Percentiles rank a stretch among this genome's conserved stretches.
These are phyloP conservation scores for Clarias macrocephalus DNA, from an alignment of 2,113 vertebrate genomes.

Conservation along the genomic window DNA sequence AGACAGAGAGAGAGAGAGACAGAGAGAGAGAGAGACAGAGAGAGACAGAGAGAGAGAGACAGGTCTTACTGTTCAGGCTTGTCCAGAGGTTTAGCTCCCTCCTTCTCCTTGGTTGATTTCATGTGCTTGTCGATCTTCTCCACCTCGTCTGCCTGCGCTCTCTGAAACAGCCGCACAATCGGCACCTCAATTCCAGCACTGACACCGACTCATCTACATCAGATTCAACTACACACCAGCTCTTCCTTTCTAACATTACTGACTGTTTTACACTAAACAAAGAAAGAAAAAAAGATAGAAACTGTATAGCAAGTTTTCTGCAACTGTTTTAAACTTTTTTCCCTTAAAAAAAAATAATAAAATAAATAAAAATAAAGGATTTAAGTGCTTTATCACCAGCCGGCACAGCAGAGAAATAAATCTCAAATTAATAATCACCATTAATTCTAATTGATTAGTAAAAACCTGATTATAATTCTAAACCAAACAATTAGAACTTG, in stretches of 20 bases:
- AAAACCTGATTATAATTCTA: not conserved
- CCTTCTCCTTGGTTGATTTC: constrained; percentile 89
- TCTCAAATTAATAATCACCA: not conserved
- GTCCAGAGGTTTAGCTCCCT: constrained; percentile 87
- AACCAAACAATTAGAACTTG: not conserved
- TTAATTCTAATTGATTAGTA: not conserved
- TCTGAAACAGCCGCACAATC: constrained; percentile 69
- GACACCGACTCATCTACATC: not conserved
- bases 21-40: not conserved
- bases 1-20: constrained; percentile 58
- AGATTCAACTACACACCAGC: not conserved
- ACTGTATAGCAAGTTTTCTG: not conserved
- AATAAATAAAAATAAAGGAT: too few relatives aligned
- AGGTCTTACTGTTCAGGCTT: constrained; percentile 95
- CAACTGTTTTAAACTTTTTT: too few relatives aligned
- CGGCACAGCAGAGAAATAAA: not conserved
- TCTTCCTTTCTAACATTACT: not conserved
- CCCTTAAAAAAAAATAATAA: not conserved
- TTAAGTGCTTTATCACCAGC: not conserved
- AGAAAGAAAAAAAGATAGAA: not conserved
- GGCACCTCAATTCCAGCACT: not conserved
- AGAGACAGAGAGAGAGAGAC: constrained; percentile 55
- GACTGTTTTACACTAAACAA: not conserved
- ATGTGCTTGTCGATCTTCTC: constrained; percentile 97
- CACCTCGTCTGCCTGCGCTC: constrained; percentile 92